These are phyloP conservation scores for Indicator maculatus DNA, from an alignment of 2,113 vertebrate genomes.

Conservation along the genomic window DNA sequence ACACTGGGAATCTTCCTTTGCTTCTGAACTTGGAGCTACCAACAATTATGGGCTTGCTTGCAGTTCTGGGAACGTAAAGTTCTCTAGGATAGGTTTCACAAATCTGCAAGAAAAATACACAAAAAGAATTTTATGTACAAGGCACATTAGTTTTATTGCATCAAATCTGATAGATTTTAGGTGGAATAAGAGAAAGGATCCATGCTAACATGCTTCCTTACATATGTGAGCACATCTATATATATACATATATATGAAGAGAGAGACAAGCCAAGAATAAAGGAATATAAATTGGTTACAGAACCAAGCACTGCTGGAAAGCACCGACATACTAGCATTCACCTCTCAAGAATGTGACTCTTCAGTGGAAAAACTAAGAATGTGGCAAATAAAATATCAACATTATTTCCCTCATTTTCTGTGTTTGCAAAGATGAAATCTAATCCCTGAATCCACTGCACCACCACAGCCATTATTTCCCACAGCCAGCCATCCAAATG, in stretches of 20 bases:
- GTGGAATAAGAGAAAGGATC: not conserved
- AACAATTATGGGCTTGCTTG: slow-evolving; percentile 95
- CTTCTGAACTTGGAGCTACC: slow-evolving; percentile 98
- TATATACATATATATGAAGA: no score
- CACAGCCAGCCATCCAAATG: not conserved
- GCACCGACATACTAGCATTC: not conserved
- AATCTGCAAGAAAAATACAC: slow-evolving; percentile 77
- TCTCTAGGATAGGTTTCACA: slow-evolving; percentile 97
- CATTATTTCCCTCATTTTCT: not conserved
- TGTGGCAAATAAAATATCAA: not conserved
- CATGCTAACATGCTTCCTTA: not conserved
- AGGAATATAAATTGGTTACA: not conserved
- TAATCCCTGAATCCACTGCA: not conserved
- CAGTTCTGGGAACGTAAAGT: slow-evolving; percentile 90
- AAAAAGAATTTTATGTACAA: not conserved
- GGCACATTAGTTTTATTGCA: not conserved
- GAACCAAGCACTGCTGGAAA: not conserved
- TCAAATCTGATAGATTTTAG: not conserved
- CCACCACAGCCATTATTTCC: not conserved
- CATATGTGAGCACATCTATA: not conserved
- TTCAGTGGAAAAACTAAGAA: not conserved
- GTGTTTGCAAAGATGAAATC: not conserved
- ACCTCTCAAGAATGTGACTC: not conserved
- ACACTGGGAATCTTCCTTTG: slow-evolving; percentile 96
- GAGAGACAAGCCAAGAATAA: not conserved